phyloP scores from a whole-genome alignment of 2,113 vertebrate genomes.

The Centropristis striata region DNA sequence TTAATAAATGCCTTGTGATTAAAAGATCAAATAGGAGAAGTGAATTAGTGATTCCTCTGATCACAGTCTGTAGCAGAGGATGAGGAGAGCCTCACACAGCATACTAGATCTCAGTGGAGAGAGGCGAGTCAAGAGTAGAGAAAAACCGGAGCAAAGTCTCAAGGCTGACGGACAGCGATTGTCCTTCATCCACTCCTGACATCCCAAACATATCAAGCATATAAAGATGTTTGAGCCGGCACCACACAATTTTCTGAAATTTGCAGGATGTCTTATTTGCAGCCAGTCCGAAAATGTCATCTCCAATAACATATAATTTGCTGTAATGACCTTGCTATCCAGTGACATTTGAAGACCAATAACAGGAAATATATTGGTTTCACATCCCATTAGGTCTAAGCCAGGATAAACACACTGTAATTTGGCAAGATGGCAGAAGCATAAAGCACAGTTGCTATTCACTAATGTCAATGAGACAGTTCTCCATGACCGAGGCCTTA shows the following conservation, averaged over 20 bases:
- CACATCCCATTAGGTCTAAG: slow-evolving; percentile 49
- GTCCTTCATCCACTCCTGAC: slow-evolving; percentile 23
- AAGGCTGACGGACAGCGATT: slow-evolving; percentile 24
- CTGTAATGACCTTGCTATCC: slow-evolving; percentile 8
- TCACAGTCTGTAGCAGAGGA: slow-evolving; percentile 66
- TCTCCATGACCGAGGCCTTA: neutral
- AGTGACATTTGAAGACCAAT: slow-evolving; percentile 61
- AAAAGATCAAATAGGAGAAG: slow-evolving; percentile 77
- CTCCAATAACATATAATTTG: slow-evolving; percentile 29
- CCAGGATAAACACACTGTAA: slow-evolving; percentile 46
- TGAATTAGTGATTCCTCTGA: slow-evolving; percentile 80
- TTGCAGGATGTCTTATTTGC: slow-evolving; percentile 15
- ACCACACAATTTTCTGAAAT: neutral
- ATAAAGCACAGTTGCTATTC: slow-evolving; percentile 9
- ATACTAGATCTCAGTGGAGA: slow-evolving; percentile 51
- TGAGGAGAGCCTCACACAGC: slow-evolving; percentile 57
- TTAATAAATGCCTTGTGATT: slow-evolving; percentile 84
- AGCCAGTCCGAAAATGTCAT: slow-evolving; percentile 24
- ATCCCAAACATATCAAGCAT: slow-evolving; percentile 2
- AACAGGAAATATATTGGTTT: slow-evolving; percentile 46
- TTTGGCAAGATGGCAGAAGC: slow-evolving; percentile 36
- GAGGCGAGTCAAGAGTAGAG: neutral
- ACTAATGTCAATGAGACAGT: slow-evolving; percentile 5
- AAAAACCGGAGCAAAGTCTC: slow-evolving; percentile 35
- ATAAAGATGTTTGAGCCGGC: neutral